Conservation (phyloP, 2,113 vertebrate species). For the Chamaea fasciata region DNA sequence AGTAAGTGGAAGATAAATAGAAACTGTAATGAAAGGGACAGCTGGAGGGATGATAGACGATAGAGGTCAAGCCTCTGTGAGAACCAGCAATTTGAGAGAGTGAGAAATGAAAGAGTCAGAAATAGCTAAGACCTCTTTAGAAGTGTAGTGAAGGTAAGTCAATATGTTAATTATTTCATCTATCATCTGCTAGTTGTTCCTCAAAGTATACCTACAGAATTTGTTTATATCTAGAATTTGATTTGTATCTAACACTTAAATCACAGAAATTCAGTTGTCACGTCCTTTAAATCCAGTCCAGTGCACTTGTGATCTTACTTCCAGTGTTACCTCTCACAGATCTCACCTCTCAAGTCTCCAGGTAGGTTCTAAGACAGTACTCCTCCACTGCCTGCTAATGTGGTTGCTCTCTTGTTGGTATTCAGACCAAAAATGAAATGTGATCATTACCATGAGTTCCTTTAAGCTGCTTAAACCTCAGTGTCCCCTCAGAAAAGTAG, state of each 20-base stretch:
- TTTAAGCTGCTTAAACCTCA: not conserved
- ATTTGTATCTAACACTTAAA: not conserved
- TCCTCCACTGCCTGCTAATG: not conserved
- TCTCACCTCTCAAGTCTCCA: not conserved
- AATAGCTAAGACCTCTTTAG: not conserved
- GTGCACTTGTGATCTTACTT: not conserved
- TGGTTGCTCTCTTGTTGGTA: not conserved
- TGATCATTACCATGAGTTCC: not conserved
- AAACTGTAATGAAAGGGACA: constrained; percentile 33
- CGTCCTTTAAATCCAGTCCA: not conserved
- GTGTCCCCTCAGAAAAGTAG: not conserved
- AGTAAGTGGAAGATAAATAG: constrained; percentile 26
- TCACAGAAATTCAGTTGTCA: not conserved
- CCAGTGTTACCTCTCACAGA: not conserved
- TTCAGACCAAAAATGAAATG: not conserved
- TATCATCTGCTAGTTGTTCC: not conserved
- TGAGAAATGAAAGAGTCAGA: constrained; percentile 27
- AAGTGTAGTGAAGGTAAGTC: not conserved
- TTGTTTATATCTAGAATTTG: not conserved
- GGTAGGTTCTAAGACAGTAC: not conserved
- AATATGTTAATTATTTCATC: not conserved
- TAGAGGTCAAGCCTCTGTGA: constrained; percentile 13
- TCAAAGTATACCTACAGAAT: not conserved
- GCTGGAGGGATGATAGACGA: not conserved
- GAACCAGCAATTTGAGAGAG: constrained; percentile 12